These are phyloP conservation scores for Myotis brandtii DNA, from an alignment of 2,113 vertebrate species.

Conservation along the genomic window DNA sequence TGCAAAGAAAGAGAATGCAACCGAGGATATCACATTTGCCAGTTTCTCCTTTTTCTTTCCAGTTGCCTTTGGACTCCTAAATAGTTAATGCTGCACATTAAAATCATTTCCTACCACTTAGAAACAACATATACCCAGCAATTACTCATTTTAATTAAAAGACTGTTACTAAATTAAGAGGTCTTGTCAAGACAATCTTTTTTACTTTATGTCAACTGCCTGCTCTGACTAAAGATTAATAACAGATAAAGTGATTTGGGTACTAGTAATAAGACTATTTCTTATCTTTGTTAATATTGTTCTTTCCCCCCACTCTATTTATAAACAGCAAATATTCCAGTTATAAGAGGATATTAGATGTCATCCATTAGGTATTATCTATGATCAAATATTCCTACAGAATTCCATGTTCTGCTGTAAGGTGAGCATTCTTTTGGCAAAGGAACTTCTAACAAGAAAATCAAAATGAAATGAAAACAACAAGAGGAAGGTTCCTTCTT, in stretches of 20 bases:
- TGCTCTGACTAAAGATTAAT: background rate
- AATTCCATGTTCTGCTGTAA: background rate
- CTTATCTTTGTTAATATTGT: constrained; percentile 3
- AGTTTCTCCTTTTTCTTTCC: constrained; percentile 62
- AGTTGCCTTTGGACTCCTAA: constrained; percentile 8
- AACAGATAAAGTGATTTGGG: constrained; percentile 7
- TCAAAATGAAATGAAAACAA: constrained; percentile 1
- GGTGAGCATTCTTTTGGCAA: constrained; percentile 1
- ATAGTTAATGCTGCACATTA: constrained; percentile 21
- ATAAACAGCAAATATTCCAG: background rate
- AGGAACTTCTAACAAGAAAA: background rate
- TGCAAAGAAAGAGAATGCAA: constrained; percentile 39
- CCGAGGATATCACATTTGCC: constrained; percentile 7
- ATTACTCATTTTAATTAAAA: constrained; percentile 48
- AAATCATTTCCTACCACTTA: background rate
- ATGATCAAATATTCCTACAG: background rate
- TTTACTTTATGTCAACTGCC: background rate
- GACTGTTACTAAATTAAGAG: constrained; percentile 2
- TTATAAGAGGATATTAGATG: background rate
- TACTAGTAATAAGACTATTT: background rate
- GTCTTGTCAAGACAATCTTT: background rate
- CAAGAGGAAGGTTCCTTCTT: background rate
- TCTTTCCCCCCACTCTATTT: background rate
- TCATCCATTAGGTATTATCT: background rate
- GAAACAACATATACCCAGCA: constrained; percentile 49